A percentile compares a stretch with the other conserved stretches of the same genome.
phyloP scores from a whole-genome alignment of 2,888 invertebrate genomes.

The Oscheius onirici region DNA sequence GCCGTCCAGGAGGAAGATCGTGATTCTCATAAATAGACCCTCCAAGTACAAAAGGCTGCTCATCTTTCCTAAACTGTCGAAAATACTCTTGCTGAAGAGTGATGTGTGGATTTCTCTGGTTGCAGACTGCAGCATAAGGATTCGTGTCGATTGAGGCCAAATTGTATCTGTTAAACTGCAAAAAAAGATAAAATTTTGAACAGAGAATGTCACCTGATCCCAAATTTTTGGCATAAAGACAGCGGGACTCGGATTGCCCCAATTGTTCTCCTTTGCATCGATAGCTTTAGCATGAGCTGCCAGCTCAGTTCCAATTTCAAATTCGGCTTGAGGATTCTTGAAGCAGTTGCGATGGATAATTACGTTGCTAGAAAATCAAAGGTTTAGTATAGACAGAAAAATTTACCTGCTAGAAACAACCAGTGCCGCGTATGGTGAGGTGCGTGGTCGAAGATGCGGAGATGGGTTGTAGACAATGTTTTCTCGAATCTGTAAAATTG shows the following conservation, averaged over 20 bases:
- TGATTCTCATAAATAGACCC: conserved; percentile 89
- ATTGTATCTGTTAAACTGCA: conserved; percentile 82
- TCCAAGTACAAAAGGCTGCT: conserved; percentile 53
- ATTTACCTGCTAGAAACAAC: conserved; percentile 79
- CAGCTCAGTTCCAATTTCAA: conserved; percentile 93
- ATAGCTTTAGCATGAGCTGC: conserved; percentile 91
- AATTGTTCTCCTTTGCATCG: conserved; percentile 94
- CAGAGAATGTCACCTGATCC: conserved; percentile 69
- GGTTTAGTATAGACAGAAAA: not conserved
- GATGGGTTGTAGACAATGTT: conserved; percentile 89
- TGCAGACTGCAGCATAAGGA: conserved; percentile 88
- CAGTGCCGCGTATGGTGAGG: conserved; percentile 89
- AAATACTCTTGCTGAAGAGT: conserved; percentile 71
- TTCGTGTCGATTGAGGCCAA: conserved; percentile 87
- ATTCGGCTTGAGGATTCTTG: conserved; percentile 85
- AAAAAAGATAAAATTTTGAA: not conserved
- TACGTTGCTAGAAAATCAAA: conserved; percentile 81
- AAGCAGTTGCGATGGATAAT: conserved; percentile 86
- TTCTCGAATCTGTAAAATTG: conserved; percentile 77
- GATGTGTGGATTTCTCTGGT: conserved; percentile 87
- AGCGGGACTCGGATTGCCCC: conserved; percentile 76
- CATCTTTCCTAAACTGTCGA: conserved; percentile 67
- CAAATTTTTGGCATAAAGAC: conserved; percentile 73
- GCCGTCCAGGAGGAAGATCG: conserved; percentile 78
- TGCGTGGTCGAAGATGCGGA: conserved; percentile 84